phyloP scores from a whole-genome alignment of 1,140 invertebrate species.

The Cephus cinctus region DNA sequence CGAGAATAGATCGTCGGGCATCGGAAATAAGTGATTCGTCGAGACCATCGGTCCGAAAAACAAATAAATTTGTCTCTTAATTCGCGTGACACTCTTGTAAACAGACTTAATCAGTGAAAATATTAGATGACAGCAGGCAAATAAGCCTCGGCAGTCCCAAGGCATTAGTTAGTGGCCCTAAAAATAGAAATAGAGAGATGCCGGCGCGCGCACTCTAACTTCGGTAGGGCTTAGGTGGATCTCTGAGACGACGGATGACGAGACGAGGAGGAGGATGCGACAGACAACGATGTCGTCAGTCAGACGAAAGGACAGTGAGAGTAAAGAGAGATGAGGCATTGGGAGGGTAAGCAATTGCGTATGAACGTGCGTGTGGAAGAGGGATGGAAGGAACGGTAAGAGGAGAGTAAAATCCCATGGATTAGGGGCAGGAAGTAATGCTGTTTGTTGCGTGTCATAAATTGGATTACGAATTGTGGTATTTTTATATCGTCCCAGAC shows the following conservation, averaged over 20 bases:
- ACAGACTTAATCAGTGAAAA: slow-evolving; percentile 38
- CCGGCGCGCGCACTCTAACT: slow-evolving; percentile 7
- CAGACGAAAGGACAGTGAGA: background rate
- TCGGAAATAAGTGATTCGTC: slow-evolving; percentile 17
- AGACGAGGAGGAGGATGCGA: background rate
- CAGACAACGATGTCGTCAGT: no score
- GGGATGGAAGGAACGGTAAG: no score
- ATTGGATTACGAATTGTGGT: slow-evolving; percentile 27
- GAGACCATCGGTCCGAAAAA: slow-evolving; percentile 22
- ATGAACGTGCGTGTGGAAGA: no score
- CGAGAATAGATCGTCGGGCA: background rate
- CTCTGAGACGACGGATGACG: background rate
- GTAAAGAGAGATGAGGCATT: background rate
- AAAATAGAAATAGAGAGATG: slow-evolving; percentile 8
- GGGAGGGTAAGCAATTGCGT: no score
- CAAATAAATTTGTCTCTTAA: slow-evolving; percentile 34
- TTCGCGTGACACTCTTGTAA: slow-evolving; percentile 26
- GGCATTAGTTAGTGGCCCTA: slow-evolving; percentile 4
- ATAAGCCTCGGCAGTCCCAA: slow-evolving; percentile 5
- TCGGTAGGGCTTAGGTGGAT: background rate
- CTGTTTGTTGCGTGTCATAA: slow-evolving; percentile 27
- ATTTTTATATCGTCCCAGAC: slow-evolving; percentile 22
- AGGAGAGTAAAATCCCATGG: slow-evolving; percentile 1
- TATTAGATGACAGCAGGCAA: slow-evolving; percentile 24
- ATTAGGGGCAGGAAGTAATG: slow-evolving; percentile 3